Conservation (phyloP, 1,140 invertebrate species). For the Pogonomyrmex californicus region DNA sequence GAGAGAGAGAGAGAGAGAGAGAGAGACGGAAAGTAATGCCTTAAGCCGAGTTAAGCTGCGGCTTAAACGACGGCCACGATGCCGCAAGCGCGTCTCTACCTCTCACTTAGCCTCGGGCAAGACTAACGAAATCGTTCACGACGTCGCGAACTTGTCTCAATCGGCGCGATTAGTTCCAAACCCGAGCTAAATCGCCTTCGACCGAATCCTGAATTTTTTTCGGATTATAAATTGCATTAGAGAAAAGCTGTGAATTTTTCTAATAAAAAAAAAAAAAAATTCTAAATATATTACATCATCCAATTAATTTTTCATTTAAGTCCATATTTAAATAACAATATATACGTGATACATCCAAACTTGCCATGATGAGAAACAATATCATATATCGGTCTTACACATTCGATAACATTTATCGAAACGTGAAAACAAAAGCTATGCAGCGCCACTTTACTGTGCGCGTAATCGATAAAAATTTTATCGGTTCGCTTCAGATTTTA, state of each 20-base stretch:
- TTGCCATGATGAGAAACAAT: background rate
- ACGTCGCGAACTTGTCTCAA: conserved; percentile 44
- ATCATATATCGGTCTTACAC: background rate
- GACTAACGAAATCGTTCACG: conserved; percentile 53
- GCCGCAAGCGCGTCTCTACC: conserved; percentile 62
- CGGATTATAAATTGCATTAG: background rate
- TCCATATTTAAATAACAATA: background rate
- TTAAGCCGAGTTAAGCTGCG: conserved; percentile 70
- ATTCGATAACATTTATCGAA: conserved; percentile 9
- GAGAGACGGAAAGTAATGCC: conserved; percentile 48
- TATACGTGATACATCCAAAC: background rate
- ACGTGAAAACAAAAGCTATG: conserved; percentile 22
- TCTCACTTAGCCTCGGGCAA: conserved; percentile 7
- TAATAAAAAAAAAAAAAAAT: background rate
- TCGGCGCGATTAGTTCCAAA: conserved; percentile 40
- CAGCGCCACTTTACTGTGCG: background rate
- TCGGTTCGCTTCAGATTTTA: conserved; percentile 3
- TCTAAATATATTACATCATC: background rate
- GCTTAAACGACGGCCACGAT: conserved; percentile 66
- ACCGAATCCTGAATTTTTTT: conserved; percentile 2
- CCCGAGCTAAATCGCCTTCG: background rate
- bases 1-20: background rate
- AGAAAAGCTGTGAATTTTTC: background rate
- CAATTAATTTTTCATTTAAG: no score
- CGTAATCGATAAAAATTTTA: conserved; percentile 38